Evolutionary conservation across 1,140 invertebrate species (phyloP).

Genomic region (Kradibia gibbosae): DNA sequence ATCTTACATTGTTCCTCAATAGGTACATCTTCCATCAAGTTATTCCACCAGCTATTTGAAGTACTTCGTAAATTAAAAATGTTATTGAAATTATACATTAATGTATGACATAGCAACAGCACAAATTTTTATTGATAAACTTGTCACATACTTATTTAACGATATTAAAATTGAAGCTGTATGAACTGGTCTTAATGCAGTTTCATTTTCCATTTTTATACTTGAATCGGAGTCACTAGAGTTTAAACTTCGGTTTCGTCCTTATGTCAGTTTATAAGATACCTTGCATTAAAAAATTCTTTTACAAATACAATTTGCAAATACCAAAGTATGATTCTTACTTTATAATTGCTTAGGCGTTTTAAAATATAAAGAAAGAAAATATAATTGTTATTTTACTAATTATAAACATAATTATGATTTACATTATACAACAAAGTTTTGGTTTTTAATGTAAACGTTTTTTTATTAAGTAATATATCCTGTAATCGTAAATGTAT

Average conservation of each 20-base stretch:
- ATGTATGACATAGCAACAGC: not conserved
- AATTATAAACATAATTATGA: too few species aligned
- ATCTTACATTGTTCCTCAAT: not conserved
- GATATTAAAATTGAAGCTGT: not conserved
- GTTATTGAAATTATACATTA: not conserved
- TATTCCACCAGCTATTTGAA: not conserved
- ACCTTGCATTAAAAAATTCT: too few species aligned
- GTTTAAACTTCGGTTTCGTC: not conserved
- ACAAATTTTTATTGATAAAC: not conserved
- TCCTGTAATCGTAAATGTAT: too few species aligned
- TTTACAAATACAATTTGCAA: too few species aligned
- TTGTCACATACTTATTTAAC: not conserved
- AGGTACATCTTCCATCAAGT: slow-evolving; percentile 8
- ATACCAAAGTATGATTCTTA: too few species aligned
- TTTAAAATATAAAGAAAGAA: too few species aligned
- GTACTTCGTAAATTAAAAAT: not conserved
- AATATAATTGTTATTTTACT: too few species aligned
- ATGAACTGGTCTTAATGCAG: not conserved
- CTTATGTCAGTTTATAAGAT: not conserved
- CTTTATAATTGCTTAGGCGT: too few species aligned
- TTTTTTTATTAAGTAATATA: too few species aligned
- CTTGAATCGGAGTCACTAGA: not conserved
- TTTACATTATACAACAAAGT: too few species aligned
- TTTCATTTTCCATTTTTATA: not conserved
- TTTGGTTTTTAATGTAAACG: too few species aligned